Evolutionary conservation across 64 coral and sea anemone genomes (phyloP).

Genomic region (Actinia tenebrosa): DNA sequence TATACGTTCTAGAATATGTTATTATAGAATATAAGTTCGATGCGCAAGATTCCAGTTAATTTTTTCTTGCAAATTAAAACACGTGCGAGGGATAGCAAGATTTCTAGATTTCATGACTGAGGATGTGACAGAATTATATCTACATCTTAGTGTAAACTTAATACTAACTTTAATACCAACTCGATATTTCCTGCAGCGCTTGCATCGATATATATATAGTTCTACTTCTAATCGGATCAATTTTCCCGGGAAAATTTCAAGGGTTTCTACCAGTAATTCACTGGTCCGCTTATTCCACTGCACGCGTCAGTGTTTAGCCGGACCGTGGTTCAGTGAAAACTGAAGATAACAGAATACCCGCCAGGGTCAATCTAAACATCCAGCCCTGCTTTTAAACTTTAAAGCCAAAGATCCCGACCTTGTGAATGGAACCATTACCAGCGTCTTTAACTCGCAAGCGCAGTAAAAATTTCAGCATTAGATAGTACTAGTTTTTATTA

Average conservation of each 20-base stretch:
- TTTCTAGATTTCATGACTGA: too few relatives aligned
- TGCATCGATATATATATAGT: neutral
- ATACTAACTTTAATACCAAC: too few relatives aligned
- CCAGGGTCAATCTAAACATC: conserved; percentile 20
- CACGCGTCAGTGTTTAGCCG: conserved; percentile 17
- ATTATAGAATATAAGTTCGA: too few relatives aligned
- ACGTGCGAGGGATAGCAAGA: too few relatives aligned
- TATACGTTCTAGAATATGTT: too few relatives aligned
- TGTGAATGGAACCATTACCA: neutral
- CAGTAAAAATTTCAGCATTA: neutral
- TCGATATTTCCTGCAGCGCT: neutral
- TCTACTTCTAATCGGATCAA: neutral
- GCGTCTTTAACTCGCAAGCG: neutral
- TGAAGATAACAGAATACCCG: conserved; percentile 14
- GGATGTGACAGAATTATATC: too few relatives aligned
- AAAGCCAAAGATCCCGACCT: neutral
- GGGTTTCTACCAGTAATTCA: conserved; percentile 14
- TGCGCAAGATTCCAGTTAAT: too few relatives aligned
- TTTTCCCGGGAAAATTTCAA: neutral
- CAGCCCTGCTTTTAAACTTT: conserved; percentile 8
- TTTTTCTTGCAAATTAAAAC: too few relatives aligned
- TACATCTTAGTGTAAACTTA: too few relatives aligned
- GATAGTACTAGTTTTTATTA: neutral
- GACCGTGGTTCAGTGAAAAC: conserved; percentile 13
- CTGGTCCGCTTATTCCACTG: neutral